Evolutionary conservation across 2,113 vertebrate species (phyloP).

Genomic region (Labrus mixtus): DNA sequence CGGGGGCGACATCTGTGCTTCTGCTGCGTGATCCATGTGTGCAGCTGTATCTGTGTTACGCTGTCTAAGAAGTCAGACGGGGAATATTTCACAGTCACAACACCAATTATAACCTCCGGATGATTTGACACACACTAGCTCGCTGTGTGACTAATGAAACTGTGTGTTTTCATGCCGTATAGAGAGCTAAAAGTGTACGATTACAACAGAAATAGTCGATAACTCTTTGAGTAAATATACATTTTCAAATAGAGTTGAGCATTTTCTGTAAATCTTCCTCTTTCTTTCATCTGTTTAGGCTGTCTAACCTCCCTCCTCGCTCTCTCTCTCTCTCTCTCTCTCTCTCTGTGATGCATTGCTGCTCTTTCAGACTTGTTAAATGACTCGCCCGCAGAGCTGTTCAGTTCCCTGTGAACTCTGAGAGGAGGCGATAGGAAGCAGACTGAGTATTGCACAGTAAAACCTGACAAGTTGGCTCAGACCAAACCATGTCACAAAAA

Average conservation of each 20-base stretch:
- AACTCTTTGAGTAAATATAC: background rate
- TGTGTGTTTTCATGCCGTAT: slow-evolving; percentile 11
- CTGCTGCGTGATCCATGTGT: background rate
- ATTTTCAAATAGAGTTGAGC: background rate
- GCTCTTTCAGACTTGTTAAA: slow-evolving; percentile 51
- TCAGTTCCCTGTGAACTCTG: slow-evolving; percentile 51
- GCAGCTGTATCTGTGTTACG: background rate
- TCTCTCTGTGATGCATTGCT: slow-evolving; percentile 18
- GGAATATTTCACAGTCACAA: slow-evolving; percentile 10
- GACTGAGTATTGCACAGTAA: slow-evolving; percentile 8
- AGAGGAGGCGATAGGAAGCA: slow-evolving; percentile 34
- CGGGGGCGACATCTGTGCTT: slow-evolving; percentile 1
- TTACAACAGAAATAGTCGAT: background rate
- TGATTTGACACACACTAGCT: background rate
- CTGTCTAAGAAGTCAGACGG: slow-evolving; percentile 3
- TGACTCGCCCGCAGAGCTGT: slow-evolving; percentile 45
- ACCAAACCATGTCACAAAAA: too few relatives aligned
- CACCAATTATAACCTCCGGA: slow-evolving; percentile 25
- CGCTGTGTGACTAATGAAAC: background rate
- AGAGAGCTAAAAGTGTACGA: background rate
- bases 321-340: background rate
- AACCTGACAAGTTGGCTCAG: too few relatives aligned
- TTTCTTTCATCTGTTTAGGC: background rate
- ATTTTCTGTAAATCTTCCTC: background rate
- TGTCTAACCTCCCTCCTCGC: background rate